Evolutionary conservation across 1,140 invertebrate species (phyloP).

Genomic region (Apis dorsata): DNA sequence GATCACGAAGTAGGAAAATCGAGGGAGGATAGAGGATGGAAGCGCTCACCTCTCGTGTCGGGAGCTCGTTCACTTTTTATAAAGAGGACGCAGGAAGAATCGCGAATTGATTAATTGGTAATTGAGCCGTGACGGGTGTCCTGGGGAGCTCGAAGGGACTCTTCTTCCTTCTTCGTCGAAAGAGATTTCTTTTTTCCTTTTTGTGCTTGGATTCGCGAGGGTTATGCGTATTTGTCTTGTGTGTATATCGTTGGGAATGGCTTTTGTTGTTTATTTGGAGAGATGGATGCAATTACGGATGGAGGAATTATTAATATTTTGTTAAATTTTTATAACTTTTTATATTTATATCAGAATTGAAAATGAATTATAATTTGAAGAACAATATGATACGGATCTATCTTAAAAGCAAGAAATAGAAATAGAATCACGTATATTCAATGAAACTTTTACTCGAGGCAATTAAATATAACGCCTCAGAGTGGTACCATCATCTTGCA

Average conservation of each 20-base stretch:
- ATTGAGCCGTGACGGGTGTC: not conserved
- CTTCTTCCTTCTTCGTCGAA: not conserved
- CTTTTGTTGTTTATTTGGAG: not conserved
- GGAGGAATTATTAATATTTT: no score
- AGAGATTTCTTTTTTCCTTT: not conserved
- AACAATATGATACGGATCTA: no score
- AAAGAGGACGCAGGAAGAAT: conserved; percentile 7
- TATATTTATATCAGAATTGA: no score
- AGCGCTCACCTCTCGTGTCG: not conserved
- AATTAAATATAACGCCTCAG: no score
- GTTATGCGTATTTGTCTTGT: not conserved
- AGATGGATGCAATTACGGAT: not conserved
- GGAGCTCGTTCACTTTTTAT: conserved; percentile 12
- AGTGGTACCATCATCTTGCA: no score
- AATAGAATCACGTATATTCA: no score
- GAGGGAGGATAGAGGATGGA: conserved; percentile 10
- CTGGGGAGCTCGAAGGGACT: not conserved
- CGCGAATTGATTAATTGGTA: conserved; percentile 30
- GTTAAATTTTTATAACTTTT: no score
- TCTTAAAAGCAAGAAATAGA: no score
- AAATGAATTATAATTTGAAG: no score
- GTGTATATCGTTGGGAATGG: not conserved
- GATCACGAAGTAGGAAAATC: conserved; percentile 13
- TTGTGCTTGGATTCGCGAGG: no score
- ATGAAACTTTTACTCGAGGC: no score